A percentile compares a stretch with the other conserved stretches of the same genome.
phyloP scores from a whole-genome alignment of 2,888 invertebrate genomes.

The Volucella inanis region DNA sequence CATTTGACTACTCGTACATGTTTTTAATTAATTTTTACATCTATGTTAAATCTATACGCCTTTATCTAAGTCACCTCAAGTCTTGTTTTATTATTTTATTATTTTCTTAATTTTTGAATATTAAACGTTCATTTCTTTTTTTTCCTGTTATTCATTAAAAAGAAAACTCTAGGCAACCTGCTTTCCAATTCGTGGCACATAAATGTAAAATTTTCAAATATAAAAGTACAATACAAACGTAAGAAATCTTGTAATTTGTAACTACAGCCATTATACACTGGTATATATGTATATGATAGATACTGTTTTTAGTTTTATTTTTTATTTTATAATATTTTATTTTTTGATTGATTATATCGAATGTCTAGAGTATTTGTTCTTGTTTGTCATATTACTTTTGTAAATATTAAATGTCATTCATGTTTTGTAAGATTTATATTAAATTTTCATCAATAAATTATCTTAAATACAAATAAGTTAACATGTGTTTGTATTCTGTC shows the following conservation, averaged over 20 bases:
- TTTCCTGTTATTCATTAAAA: conserved; percentile 20
- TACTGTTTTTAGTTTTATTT: conserved; percentile 42
- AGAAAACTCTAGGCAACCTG: conserved; percentile 1
- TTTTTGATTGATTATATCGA: conserved; percentile 54
- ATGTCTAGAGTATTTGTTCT: conserved; percentile 68
- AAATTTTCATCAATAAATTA: conserved; percentile 74
- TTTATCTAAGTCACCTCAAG: conserved; percentile 67
- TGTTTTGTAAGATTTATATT: conserved; percentile 73
- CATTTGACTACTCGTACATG: conserved; percentile 2
- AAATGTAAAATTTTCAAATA: background rate
- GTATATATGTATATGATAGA: conserved; percentile 34
- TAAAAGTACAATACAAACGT: conserved; percentile 7
- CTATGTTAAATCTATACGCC: conserved; percentile 59
- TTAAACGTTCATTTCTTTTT: conserved; percentile 18
- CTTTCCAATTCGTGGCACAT: background rate
- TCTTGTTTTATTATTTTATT: conserved; percentile 21
- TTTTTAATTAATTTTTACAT: conserved; percentile 35
- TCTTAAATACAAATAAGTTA: conserved; percentile 41
- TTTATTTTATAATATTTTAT: conserved; percentile 15
- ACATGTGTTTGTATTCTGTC: too few relatives aligned
- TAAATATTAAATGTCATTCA: conserved; percentile 74
- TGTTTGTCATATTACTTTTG: conserved; percentile 71
- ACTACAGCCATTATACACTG: conserved; percentile 54
- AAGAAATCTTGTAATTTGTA: conserved; percentile 27
- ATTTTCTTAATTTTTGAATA: conserved; percentile 10